These are phyloP conservation scores for Drosophila takahashii DNA, from an alignment of 1,140 invertebrate species.

Conservation along the genomic window DNA sequence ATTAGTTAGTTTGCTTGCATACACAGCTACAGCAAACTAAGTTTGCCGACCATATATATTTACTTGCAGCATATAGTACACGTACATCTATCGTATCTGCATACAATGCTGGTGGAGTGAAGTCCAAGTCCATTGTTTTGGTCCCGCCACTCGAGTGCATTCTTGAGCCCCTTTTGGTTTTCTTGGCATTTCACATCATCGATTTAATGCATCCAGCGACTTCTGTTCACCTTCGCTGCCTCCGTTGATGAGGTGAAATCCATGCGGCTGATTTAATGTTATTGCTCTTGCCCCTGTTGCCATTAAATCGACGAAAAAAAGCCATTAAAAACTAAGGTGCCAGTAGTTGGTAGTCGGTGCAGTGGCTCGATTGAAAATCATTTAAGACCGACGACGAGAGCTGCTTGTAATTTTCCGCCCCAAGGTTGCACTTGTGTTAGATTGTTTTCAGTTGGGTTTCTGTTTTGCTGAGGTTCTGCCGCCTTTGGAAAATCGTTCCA, in stretches of 20 bases:
- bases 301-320: slow-evolving; percentile 34
- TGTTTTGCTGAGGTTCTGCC: slow-evolving; percentile 45
- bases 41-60: slow-evolving; percentile 20
- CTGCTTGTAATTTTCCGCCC: slow-evolving; percentile 47
- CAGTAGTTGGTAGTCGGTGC: not conserved
- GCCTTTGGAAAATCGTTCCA: slow-evolving; percentile 78
- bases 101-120: slow-evolving; percentile 51
- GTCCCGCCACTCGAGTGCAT: slow-evolving; percentile 26
- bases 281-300: slow-evolving; percentile 48
- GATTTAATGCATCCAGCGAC: slow-evolving; percentile 71
- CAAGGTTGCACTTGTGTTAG: slow-evolving; percentile 68
- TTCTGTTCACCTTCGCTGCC: slow-evolving; percentile 72
- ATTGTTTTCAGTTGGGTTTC: slow-evolving; percentile 50
- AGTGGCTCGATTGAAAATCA: slow-evolving; percentile 65
- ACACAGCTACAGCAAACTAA: slow-evolving; percentile 17
- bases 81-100: slow-evolving; percentile 42
- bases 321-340: slow-evolving; percentile 7
- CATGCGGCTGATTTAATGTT: slow-evolving; percentile 45
- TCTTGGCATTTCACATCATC: slow-evolving; percentile 78
- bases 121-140: slow-evolving; percentile 58
- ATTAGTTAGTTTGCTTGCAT: slow-evolving; percentile 59
- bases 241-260: slow-evolving; percentile 82
- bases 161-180: slow-evolving; percentile 43
- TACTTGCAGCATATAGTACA: slow-evolving; percentile 10
- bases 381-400: slow-evolving; percentile 50